phyloP scores from a whole-genome alignment of 1,140 invertebrate genomes.

The Cyphomyrmex costatus region DNA sequence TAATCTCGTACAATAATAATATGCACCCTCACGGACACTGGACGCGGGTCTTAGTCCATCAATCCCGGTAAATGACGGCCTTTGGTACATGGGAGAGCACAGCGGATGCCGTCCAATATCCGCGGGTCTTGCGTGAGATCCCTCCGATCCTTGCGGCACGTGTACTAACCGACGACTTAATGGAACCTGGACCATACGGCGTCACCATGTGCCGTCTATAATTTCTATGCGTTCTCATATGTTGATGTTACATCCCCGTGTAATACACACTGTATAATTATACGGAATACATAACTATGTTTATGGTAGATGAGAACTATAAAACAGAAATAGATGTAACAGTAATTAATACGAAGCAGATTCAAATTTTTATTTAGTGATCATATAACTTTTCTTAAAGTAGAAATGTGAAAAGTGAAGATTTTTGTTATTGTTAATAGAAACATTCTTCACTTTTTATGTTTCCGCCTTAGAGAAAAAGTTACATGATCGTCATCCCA shows the following conservation, averaged over 20 bases:
- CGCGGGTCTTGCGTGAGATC: constrained; percentile 23
- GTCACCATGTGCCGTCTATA: constrained; percentile 66
- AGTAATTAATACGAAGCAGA: not conserved
- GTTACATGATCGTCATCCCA: no score
- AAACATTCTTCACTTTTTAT: no score
- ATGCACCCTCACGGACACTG: constrained; percentile 66
- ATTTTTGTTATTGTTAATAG: no score
- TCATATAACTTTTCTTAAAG: no score
- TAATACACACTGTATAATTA: constrained; percentile 14
- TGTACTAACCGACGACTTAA: constrained; percentile 66
- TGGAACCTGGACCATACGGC: constrained; percentile 64
- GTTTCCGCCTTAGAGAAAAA: no score
- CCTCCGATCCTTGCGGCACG: constrained; percentile 48
- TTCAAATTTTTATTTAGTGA: not conserved
- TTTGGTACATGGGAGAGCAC: constrained; percentile 16
- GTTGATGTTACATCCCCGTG: constrained; percentile 1
- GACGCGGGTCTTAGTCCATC: constrained; percentile 68
- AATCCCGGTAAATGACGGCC: constrained; percentile 55
- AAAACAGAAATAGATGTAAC: not conserved
- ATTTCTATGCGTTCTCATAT: constrained; percentile 59
- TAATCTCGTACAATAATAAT: constrained; percentile 69
- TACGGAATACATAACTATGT: not conserved
- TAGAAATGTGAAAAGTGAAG: no score
- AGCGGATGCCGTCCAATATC: constrained; percentile 52
- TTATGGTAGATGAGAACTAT: not conserved